These are phyloP conservation scores for Tamias sibiricus DNA, from an alignment of 2,113 vertebrate genomes.

Conservation along the genomic window DNA sequence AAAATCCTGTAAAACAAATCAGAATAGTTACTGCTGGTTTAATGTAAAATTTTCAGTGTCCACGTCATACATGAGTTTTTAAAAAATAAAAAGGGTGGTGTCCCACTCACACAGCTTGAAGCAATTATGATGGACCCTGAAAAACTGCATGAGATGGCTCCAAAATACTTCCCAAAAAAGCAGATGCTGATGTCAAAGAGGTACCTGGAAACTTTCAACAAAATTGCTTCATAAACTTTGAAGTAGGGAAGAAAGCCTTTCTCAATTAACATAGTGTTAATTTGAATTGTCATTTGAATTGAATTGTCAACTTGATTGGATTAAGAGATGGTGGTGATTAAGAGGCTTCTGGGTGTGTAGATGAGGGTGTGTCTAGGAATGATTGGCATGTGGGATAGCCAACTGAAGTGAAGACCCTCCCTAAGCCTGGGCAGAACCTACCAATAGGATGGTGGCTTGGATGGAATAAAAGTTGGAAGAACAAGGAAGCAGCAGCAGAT, in stretches of 20 bases:
- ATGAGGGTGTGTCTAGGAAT: too few species aligned
- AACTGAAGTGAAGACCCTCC: too few species aligned
- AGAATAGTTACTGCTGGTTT: not conserved
- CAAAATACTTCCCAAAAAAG: constrained; percentile 14
- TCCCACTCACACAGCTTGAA: not conserved
- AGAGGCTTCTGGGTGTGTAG: too few species aligned
- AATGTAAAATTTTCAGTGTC: not conserved
- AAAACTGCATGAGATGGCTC: not conserved
- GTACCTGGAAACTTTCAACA: not conserved
- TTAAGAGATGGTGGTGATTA: too few species aligned
- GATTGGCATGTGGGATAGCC: too few species aligned
- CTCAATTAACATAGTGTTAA: constrained; percentile 1
- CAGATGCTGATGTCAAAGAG: constrained; percentile 21
- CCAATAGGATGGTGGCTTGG: too few species aligned
- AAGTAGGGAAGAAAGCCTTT: not conserved
- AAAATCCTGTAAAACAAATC: not conserved
- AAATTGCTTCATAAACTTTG: not conserved
- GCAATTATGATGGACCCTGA: not conserved
- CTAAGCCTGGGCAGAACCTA: too few species aligned
- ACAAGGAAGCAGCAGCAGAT: too few species aligned
- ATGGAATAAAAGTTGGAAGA: too few species aligned
- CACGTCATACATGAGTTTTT: not conserved
- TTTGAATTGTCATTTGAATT: not conserved
- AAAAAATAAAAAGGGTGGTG: not conserved
- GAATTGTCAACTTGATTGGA: too few species aligned